Base-by-base conservation (phyloP, 2,797 vertebrate genomes). In the Paguma larvata region DNA sequence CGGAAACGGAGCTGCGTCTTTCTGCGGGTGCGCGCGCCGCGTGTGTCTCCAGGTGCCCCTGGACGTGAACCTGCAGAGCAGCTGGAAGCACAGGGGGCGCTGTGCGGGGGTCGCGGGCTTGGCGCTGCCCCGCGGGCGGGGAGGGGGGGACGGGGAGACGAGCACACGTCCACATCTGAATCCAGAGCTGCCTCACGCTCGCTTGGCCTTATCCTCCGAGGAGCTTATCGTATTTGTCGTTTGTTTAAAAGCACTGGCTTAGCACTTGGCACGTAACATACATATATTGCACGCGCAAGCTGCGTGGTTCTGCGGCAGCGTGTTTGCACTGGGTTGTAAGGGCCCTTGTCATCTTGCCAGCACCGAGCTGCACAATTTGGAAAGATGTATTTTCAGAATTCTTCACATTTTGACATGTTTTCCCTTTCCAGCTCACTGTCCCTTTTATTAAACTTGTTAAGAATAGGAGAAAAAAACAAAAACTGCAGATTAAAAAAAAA, bases 211-310 rank as follows among this genome's bases (percentile, higher is more conserved):
- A 48, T 51, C 68, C 79, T 79, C 27, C 0, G 27, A 48, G 34
- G 1, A 2, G 73, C 84, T 51, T 32, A 2, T 23, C 13, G 0
- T 19, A 12, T 62, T 41, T 30, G 78, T 75, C 84, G 12, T 91
- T 80, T 93, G 93, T 95, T 97, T 92, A 78, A 82, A 94, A 87
- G 90, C 77, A 46, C 77, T 75, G 30, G 75, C 77, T 68, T 46
- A 70, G 89, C 86, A 41, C 80, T 87, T 94, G 97, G 94, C 96
- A 83, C 1, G 0, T 2, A 34, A 10, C n/a, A 0, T 10, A 12
- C 73, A 44, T 32, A 25, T 7, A 51, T 2, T 19, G n/a, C 67
- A 27, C 41, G 1, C 25, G 4, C 14, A 56, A 25, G 78, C 96
- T 34, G 92, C 6, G 44, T 44, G 92, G 30, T 34, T 94, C 41